Conservation (phyloP, 2,113 vertebrate species). For the Cinclus mexicanus region DNA sequence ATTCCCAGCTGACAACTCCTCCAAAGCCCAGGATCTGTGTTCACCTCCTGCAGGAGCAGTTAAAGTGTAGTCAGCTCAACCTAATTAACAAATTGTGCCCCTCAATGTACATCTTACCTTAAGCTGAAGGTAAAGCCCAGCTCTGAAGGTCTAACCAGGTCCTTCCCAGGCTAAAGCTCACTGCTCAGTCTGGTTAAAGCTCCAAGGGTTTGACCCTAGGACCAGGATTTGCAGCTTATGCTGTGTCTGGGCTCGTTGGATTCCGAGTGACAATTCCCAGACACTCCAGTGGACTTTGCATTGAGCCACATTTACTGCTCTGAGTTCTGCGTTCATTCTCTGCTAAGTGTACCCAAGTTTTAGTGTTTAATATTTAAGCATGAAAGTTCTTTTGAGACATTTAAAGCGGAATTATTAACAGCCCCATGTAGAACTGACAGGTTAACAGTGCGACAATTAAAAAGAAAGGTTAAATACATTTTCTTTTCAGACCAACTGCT, state of each 20-base stretch:
- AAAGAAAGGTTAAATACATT: conserved; percentile 71
- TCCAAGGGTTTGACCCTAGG: not conserved
- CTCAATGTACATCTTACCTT: not conserved
- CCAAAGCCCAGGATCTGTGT: not conserved
- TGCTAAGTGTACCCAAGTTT: not conserved
- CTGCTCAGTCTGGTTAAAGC: not conserved
- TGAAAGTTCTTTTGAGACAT: conserved; percentile 54
- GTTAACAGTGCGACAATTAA: conserved; percentile 65
- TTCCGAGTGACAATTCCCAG: not conserved
- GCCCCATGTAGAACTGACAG: conserved; percentile 50
- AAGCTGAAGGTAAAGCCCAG: not conserved
- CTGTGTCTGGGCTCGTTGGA: not conserved
- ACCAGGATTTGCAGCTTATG: not conserved
- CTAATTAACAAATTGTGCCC: not conserved
- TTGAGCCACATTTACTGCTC: not conserved
- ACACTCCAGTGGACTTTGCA: not conserved
- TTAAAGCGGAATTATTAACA: conserved; percentile 50
- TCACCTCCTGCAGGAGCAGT: not conserved
- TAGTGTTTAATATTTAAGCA: conserved; percentile 51
- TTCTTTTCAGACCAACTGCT: conserved; percentile 64
- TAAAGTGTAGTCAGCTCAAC: not conserved
- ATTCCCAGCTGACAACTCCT: not conserved
- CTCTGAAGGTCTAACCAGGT: not conserved
- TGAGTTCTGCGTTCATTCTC: not conserved
- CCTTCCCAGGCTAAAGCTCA: not conserved